phyloP scores from a whole-genome alignment of 2,113 vertebrate genomes.

The Gorsachius goisagi region DNA sequence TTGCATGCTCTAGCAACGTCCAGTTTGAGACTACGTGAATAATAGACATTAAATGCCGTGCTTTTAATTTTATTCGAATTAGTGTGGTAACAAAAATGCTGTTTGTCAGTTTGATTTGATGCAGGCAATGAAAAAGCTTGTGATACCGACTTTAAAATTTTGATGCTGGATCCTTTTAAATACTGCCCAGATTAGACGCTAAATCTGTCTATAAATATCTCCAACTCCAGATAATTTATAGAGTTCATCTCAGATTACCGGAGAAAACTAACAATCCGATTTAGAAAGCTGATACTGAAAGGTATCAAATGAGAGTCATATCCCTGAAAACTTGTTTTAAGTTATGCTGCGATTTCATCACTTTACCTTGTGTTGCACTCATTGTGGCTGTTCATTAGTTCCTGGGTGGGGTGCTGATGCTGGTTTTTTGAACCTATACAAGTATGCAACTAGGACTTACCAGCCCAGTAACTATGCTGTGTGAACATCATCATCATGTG shows the following conservation, averaged over 20 bases:
- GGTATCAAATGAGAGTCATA: background rate
- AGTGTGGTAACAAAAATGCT: background rate
- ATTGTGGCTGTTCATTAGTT: background rate
- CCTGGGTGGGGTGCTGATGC: background rate
- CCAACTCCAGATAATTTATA: background rate
- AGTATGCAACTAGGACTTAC: background rate
- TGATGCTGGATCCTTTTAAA: background rate
- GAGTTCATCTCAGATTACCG: background rate
- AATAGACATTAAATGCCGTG: background rate
- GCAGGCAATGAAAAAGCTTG: background rate
- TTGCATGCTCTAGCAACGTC: background rate
- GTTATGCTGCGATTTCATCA: background rate
- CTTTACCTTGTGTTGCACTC: background rate
- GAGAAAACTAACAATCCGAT: background rate
- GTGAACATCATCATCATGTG: background rate
- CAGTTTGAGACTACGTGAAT: background rate
- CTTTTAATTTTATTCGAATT: background rate
- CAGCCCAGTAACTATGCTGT: background rate
- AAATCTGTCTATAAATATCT: constrained; percentile 5
- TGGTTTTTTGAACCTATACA: background rate
- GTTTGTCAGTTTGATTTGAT: background rate
- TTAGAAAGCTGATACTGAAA: background rate
- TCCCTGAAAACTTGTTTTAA: background rate
- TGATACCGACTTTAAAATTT: background rate
- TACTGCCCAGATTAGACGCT: background rate